Evolutionary conservation across 2,797 vertebrate species (phyloP).

Genomic region (Knipowitschia caucasica): DNA sequence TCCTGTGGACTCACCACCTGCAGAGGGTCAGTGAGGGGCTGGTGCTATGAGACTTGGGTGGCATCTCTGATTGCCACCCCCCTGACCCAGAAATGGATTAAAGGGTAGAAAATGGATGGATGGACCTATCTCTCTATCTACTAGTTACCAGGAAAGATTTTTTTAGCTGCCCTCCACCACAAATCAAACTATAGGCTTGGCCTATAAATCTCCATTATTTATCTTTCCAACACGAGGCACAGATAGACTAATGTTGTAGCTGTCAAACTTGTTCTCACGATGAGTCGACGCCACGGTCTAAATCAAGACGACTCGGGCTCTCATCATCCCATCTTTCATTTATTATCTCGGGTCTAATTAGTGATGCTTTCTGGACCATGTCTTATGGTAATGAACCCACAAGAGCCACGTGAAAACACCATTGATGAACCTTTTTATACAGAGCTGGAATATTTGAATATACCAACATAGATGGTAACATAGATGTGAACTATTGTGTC

Average conservation of each 20-base stretch:
- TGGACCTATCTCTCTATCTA: no score
- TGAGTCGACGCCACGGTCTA: slow-evolving; percentile 5
- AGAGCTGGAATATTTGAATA: slow-evolving; percentile 41
- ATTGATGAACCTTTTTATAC: slow-evolving; percentile 83
- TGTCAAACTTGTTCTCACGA: slow-evolving; percentile 8
- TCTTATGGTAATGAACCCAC: slow-evolving; percentile 92
- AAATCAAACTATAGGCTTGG: no score
- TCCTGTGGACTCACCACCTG: no score
- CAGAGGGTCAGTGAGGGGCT: no score
- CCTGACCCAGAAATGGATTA: no score
- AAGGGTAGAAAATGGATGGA: no score
- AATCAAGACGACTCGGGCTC: slow-evolving; percentile 66
- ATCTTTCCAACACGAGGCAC: neutral
- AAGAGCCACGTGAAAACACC: slow-evolving; percentile 83
- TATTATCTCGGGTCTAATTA: slow-evolving; percentile 90
- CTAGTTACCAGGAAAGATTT: no score
- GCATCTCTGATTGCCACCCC: no score
- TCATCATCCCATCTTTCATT: slow-evolving; percentile 65
- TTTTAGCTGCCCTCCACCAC: no score
- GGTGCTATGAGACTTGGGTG: no score
- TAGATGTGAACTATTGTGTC: no score
- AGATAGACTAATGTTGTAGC: neutral
- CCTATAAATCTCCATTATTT: neutral
- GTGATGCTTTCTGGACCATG: slow-evolving; percentile 78
- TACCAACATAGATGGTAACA: no score